Evolutionary conservation across 92 coral and sea anemone genomes (phyloP).

Genomic region (Zoanthus gigantus): DNA sequence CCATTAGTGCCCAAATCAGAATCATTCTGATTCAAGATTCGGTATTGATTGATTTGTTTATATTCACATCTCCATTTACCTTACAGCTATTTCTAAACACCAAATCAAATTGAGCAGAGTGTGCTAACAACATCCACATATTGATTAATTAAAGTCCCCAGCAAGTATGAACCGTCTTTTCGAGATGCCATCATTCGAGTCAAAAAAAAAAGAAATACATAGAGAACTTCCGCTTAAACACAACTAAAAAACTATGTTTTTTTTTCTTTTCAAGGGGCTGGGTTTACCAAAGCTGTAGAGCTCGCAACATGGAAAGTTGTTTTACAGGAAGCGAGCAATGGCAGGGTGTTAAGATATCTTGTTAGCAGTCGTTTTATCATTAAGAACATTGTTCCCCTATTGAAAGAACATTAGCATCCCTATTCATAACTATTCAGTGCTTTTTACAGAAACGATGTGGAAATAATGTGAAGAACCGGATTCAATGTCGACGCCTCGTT

Average conservation of each 20-base stretch:
- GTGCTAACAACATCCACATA: constrained; percentile 62
- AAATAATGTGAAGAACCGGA: constrained; percentile 76
- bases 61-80: constrained; percentile 66
- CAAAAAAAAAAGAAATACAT: background rate
- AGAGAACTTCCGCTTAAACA: constrained; percentile 43
- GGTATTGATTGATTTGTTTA: constrained; percentile 68
- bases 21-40: constrained; percentile 63
- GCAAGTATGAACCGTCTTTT: constrained; percentile 1
- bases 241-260: constrained; percentile 1
- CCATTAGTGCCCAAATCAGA: constrained; percentile 64
- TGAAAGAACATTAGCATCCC: constrained; percentile 72
- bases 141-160: constrained; percentile 70
- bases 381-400: constrained; percentile 74
- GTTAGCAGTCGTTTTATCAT: constrained; percentile 82
- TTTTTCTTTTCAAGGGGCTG: constrained; percentile 14
- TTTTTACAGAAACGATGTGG: constrained; percentile 65
- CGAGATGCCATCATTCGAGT: constrained; percentile 17
- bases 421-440: constrained; percentile 58
- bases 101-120: constrained; percentile 78
- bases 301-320: constrained; percentile 52
- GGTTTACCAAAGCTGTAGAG: constrained; percentile 56
- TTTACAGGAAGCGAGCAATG: constrained; percentile 61
- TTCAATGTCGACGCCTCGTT: constrained; percentile 59
- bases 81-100: constrained; percentile 74
- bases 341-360: constrained; percentile 70